phyloP scores from a whole-genome alignment of 2,797 vertebrate species.

The Melanotaenia nigrans region DNA sequence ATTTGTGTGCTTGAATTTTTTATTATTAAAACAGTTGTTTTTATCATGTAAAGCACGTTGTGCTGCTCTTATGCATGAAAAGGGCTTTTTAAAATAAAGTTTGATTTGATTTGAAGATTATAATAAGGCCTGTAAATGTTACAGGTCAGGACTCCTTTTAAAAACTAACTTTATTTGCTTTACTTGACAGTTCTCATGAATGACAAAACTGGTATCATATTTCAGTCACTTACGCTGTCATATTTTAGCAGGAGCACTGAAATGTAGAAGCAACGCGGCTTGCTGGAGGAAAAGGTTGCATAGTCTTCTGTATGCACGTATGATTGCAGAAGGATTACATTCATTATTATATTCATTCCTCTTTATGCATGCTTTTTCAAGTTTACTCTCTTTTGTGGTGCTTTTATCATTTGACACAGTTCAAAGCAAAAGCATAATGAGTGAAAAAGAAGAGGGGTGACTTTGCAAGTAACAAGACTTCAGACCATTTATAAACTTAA shows the following conservation, averaged over 20 bases:
- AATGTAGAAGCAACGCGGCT: neutral
- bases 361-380: neutral
- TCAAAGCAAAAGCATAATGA: conserved; percentile 24
- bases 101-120: neutral
- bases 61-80: too few relatives aligned
- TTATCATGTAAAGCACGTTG: too few relatives aligned
- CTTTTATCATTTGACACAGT: conserved; percentile 1
- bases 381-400: neutral
- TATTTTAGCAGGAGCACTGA: neutral
- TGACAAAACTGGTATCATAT: neutral
- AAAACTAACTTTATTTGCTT: conserved; percentile 12
- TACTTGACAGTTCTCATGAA: neutral
- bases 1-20: too few relatives aligned
- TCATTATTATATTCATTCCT: neutral
- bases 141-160: neutral
- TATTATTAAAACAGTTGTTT: too few relatives aligned
- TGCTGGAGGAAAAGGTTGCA: neutral
- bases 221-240: neutral
- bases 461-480: conserved; percentile 29
- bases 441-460: neutral
- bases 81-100: neutral
- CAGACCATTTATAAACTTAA: conserved; percentile 20
- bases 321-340: neutral
- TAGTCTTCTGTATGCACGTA: neutral
- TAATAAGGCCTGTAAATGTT: neutral